Evolutionary conservation across 2,888 invertebrate species (phyloP), one percentile per base, ranked within the genome.

Genomic region (Luperina nickerlii): DNA sequence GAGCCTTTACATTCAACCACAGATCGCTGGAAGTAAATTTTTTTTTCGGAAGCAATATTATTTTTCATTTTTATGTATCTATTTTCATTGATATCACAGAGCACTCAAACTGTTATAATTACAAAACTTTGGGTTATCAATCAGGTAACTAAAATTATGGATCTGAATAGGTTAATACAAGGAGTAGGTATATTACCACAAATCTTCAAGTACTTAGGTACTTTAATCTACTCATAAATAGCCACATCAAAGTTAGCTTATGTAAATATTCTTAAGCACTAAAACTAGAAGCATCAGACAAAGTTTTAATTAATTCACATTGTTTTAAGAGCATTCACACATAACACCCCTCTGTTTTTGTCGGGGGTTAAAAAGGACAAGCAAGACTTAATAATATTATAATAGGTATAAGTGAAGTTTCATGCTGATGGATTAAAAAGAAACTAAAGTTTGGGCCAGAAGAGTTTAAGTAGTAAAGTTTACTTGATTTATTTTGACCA

Each of bases 231-330:
- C 51, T 67, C 13, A 24, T 24, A 8, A 67, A n/a, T 18, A 67
- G 8, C n/a, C n/a, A 79, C 60, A 80, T 32, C 42, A 67, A 68
- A 68, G 42, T 62, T 67, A 24, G 60, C n/a, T 60, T n/a, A 42
- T 2, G 15, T 42, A 45, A 60, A 42, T 79, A 60, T 45, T 45
- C 15, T 18, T 45, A 63, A 57, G 54, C 45, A 57, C 75, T 75
- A 80, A 62, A 63, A 75, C 75, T 69, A 81, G 68, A 81, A 81
- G 81, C 80, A 48, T 48, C 48, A 68, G 8, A 57, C 27, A 27
- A 69, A 75, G 24, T 57, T 65, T 76, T 38, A 48, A 38, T 38
- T 57, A 75, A 48, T 80, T 80, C 57, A 81, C 27, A 76, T 42
- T 57, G 8, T 27, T 75, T 38, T 42, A 81, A 69, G 24, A 65